Evolutionary conservation across 1,140 invertebrate species (phyloP).

Genomic region (Pseudoatta argentina): DNA sequence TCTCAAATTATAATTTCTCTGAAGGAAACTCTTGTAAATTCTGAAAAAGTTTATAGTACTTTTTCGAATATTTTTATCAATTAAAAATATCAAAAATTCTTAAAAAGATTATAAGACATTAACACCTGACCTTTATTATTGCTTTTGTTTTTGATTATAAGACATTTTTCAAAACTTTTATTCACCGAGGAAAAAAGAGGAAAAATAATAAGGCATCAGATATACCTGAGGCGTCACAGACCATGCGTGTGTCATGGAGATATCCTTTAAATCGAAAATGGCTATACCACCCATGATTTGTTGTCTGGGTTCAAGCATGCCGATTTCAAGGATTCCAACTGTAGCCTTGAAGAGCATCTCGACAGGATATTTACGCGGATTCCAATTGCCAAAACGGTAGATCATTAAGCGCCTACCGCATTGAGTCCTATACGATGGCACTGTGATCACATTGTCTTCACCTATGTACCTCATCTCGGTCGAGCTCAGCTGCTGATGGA

Average conservation of each 20-base stretch:
- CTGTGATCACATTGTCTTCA: slow-evolving; percentile 90
- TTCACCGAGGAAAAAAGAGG: no score
- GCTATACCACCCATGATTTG: slow-evolving; percentile 92
- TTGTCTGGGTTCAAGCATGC: slow-evolving; percentile 90
- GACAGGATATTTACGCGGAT: slow-evolving; percentile 88
- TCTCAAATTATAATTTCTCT: no score
- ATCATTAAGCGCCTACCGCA: slow-evolving; percentile 90
- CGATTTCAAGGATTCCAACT: slow-evolving; percentile 90
- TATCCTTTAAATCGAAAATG: slow-evolving; percentile 91
- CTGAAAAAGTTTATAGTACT: no score
- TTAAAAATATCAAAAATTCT: no score
- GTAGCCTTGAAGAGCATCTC: slow-evolving; percentile 92
- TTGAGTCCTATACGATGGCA: slow-evolving; percentile 91
- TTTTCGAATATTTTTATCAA: no score
- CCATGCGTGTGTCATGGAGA: slow-evolving; percentile 90
- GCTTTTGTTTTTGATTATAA: no score
- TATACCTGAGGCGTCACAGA: slow-evolving; percentile 89
- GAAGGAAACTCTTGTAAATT: no score
- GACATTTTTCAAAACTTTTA: no score
- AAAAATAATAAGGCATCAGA: not conserved
- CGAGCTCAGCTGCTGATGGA: slow-evolving; percentile 90
- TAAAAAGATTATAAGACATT: no score
- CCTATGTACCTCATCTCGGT: slow-evolving; percentile 89
- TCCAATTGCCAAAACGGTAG: slow-evolving; percentile 91
- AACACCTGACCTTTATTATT: no score